phyloP scores from a whole-genome alignment of 2,797 vertebrate genomes.

The Eptatretus atami region DNA sequence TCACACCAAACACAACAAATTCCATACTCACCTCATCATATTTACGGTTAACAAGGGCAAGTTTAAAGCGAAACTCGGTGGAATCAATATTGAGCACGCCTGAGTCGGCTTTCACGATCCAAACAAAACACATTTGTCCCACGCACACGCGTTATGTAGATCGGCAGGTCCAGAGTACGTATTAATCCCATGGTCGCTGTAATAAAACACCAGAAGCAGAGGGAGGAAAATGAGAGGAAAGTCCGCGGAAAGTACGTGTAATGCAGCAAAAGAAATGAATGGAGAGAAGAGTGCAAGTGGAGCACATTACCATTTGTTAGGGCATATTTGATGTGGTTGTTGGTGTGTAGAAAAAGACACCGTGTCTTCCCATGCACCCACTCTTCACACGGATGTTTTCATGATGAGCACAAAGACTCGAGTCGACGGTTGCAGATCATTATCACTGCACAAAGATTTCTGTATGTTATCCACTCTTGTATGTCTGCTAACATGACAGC shows the following conservation, averaged over 20 bases:
- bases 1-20: too few species aligned
- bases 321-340: conserved; percentile 99
- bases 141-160: conserved; percentile 65
- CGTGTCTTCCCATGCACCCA: conserved; percentile 85
- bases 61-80: conserved; percentile 78
- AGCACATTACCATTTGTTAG: conserved; percentile 42
- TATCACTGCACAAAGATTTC: conserved; percentile 27
- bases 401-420: conserved; percentile 82
- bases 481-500: too few species aligned
- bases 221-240: background rate
- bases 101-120: conserved; percentile 59
- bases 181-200: conserved; percentile 77
- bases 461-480: too few species aligned
- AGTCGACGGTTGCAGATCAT: conserved; percentile 93
- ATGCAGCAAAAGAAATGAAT: background rate
- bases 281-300: background rate
- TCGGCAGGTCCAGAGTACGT: conserved; percentile 80
- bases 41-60: conserved; percentile 73
- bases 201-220: background rate
- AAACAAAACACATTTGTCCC: conserved; percentile 81
- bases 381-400: conserved; percentile 97
- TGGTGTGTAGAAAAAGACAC: conserved; percentile 96
- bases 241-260: background rate
- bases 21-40: conserved; percentile 43
- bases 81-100: conserved; percentile 81